Base-by-base conservation (phyloP, 2,113 vertebrate species). In the Mastomys coucha region DNA sequence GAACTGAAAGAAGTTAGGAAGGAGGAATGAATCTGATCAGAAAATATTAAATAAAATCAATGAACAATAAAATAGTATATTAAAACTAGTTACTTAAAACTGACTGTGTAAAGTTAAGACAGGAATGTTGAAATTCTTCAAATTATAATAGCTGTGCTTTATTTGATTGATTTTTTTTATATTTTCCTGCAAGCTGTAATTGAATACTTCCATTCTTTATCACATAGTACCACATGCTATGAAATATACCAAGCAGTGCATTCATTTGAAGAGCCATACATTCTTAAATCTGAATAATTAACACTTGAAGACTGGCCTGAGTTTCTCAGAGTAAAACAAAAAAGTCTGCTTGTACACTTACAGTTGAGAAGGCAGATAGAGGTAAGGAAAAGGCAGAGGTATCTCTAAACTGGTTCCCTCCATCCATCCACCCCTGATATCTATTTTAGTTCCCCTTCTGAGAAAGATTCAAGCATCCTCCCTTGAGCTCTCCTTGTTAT, bases 161-260 rank as follows among this genome's bases (percentile, higher is more conserved):
- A 31, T 96, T 72, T 72, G 4, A 94, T 22, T 89, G 49, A 91
- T 91, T 2, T 81, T 65, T 96, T 63, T 75, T 42, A 75, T n/a
- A 86, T 77, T 97, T 87, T 86, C 87, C 91, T 82, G 58, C 1
- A 91, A 81, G 39, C 72, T 24, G 17, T 91, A 89, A 89, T n/a
- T 91, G 22, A 95, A 76, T 78, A 51, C 26, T 80, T 42, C 33
- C 1, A 56, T 85, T 93, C 42, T 86, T 91, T 39, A 86, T 33
- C 58, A 86, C 14, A 28, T 33, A 80, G 19, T 80, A 53, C 45
- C 7, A 53, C 69, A 60, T 77, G 36, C 33, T 97, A 77, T 81
- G 42, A 96, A 90, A 28, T 88, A 73, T 60, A 87, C 26, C n/a
- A 81, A 78, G 60, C 36, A 39, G 8, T 85, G 39, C 20, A 65